phyloP scores from a whole-genome alignment of 2,113 vertebrate species.

The Chaenocephalus aceratus region DNA sequence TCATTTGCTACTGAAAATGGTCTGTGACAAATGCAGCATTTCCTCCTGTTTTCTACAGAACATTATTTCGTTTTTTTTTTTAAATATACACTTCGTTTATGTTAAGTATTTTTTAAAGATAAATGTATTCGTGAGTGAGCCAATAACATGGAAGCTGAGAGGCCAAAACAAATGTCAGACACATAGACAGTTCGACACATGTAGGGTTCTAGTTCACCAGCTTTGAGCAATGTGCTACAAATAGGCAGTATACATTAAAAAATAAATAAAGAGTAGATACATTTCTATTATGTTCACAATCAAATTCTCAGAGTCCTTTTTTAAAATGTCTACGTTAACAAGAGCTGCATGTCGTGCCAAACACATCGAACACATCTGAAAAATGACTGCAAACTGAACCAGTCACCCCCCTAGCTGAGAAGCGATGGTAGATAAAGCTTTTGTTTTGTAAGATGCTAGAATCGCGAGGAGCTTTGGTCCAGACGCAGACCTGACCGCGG shows the following conservation, averaged over 20 bases:
- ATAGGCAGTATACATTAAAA: background rate
- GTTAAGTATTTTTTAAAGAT: background rate
- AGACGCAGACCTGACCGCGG: constrained; percentile 37
- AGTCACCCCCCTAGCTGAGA: constrained; percentile 15
- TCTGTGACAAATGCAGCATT: background rate
- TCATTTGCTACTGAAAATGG: background rate
- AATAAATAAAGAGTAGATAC: background rate
- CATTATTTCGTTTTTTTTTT: background rate
- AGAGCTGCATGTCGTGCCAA: background rate
- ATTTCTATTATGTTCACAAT: background rate
- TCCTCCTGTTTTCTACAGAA: background rate
- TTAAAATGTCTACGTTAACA: background rate
- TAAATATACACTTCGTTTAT: background rate
- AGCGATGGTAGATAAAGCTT: constrained; percentile 10
- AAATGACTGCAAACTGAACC: background rate
- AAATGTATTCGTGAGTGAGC: background rate
- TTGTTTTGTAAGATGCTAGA: constrained; percentile 50
- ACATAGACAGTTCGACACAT: background rate
- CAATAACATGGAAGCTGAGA: too few species aligned
- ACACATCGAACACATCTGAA: background rate
- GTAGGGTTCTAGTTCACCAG: background rate
- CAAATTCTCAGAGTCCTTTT: background rate
- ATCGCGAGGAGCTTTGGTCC: constrained; percentile 7
- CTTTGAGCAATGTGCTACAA: background rate
- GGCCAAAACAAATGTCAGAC: background rate